Base-by-base conservation (phyloP, 2,113 vertebrate species). In the Larimichthys crocea region DNA sequence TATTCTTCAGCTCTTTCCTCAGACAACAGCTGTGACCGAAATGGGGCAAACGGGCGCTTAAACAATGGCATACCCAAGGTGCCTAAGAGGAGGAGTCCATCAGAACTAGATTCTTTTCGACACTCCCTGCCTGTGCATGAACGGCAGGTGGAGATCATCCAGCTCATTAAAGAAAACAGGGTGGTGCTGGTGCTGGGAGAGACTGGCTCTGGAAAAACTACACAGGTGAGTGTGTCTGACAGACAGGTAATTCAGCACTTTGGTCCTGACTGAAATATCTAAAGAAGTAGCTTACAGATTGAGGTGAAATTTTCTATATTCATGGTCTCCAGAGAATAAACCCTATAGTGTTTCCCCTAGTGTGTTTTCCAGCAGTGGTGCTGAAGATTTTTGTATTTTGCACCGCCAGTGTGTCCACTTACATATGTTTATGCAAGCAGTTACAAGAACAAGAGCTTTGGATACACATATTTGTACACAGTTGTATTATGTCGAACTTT, bases 191-290 rank as follows among this genome's bases (percentile, higher is more conserved):
- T 99, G 85, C 80, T 99, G 71, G 98, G 98, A 84, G 98, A 99
- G 91, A 98, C 98, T 1, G 98, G 98, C 80, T 99, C 97, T 59
- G 98, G 98, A 84, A 99, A 99, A 94, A 99, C 98, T 35, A 99
- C 98, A 40, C 98, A 99, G 96, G 98, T 99, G 89, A 12, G 79
- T 75, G 3, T 29, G 2, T 15, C 15, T 12, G 26, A 49, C 10
- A 29, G 4, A 61, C 1, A 19, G 8, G 14, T 6, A 0, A 1
- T 55, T 10, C 46, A 26, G 16, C 16, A 44, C 46, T 73, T 19
- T 70, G 49, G 31, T 55, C 20, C 12, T 20, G 17, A 53, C 66
- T 35, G 14, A 55, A 55, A 19, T 17, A 44, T 56, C n/a, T 44
- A 4, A 14, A 17, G 4, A 17, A 11, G 17, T 48, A 9, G 14